These are phyloP conservation scores for Pomatorhinus ruficollis DNA, from an alignment of 2,113 vertebrate species.

Conservation along the genomic window DNA sequence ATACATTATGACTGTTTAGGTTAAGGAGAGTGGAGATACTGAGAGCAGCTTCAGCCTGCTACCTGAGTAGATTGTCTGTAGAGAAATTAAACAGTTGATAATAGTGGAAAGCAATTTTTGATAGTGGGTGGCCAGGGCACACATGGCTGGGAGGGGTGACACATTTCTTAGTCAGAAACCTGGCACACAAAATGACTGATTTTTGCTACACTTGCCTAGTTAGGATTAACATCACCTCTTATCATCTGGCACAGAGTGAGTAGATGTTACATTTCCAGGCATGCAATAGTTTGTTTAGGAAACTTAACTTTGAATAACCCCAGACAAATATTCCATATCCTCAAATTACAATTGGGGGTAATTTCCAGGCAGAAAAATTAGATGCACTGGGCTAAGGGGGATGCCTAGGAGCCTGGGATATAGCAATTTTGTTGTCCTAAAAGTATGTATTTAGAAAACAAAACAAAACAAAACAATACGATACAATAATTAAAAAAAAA, in stretches of 20 bases:
- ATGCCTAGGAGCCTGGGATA: neutral
- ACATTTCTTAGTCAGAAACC: neutral
- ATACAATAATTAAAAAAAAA: too few species aligned
- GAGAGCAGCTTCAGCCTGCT: neutral
- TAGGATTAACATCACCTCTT: neutral
- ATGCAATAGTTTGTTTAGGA: neutral
- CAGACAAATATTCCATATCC: neutral
- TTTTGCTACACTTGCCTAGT: neutral
- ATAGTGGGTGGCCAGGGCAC: neutral
- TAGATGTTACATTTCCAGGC: neutral
- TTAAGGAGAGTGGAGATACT: neutral
- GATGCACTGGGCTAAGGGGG: fast-evolving
- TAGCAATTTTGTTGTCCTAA: neutral
- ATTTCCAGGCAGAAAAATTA: neutral
- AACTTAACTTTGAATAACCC: neutral
- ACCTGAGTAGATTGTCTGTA: neutral
- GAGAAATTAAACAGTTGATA: neutral
- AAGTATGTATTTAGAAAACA: neutral
- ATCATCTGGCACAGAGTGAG: neutral
- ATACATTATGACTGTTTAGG: neutral
- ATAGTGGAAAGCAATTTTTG: neutral
- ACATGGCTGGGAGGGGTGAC: fast-evolving
- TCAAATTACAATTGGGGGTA: neutral
- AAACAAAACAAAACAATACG: neutral
- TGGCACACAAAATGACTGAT: neutral